Evolutionary conservation across 2,113 vertebrate genomes (phyloP), one percentile per base, ranked within the genome.

Genomic region (Rhipidura dahli): DNA sequence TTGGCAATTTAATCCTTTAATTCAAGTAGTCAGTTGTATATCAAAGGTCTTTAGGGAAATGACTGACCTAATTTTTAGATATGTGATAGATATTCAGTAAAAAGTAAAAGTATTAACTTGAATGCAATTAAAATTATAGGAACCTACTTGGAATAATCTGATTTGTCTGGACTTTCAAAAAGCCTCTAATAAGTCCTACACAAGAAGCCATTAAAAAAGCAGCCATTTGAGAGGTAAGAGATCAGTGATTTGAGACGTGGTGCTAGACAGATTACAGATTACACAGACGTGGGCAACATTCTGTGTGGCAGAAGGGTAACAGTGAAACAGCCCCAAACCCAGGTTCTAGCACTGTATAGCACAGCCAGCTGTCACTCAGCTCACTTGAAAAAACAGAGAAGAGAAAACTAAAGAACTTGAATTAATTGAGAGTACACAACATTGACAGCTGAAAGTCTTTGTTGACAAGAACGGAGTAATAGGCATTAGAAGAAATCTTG

Each of bases 101-200:
- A 77, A 93, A 95, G 90, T 91, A 91, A 89, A 97, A 82, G 4
- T 82, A 94, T 92, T 95, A 93, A 89, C 50, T 96, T 88, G 95
- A 92, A 89, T 75, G 44, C 56, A 94, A 85, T 95, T 96, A 94
- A 96, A 94, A 91, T 92, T 64, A 83, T 26, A 86, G 70, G 66
- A 95, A 77, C 42, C 21, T 64, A 49, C n/a, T 11, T 54, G 33
- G 42, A 88, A 60, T 68, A 87, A 79, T 61, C 42, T 61, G 3
- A 56, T 91, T 84, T 73, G 51, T 54, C n/a, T 39, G 42, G 22
- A 72, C 50, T 70, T 95, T 59, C 24, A 63, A 82, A 85, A 93
- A 84, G 15, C 31, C 28, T 84, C 18, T 61, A 78, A 30, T 24
- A 82, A 85, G 57, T 57, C 70, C 45, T 2, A 4, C 51, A 60